phyloP scores from a whole-genome alignment of 2,113 vertebrate species.

The Kryptolebias marmoratus region DNA sequence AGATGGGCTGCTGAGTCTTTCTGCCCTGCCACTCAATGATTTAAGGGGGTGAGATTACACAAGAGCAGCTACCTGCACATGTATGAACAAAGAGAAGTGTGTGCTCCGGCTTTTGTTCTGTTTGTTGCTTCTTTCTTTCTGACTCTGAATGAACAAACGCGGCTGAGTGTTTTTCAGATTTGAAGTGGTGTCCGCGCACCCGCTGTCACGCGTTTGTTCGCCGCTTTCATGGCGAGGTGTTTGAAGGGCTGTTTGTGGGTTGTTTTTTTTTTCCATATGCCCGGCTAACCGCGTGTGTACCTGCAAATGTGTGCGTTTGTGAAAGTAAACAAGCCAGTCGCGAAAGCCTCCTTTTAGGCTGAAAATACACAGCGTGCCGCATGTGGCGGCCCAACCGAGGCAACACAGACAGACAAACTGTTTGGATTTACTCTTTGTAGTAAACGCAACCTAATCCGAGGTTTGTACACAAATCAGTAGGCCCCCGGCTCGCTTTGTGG shows the following conservation, averaged over 20 bases:
- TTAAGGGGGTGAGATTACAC: conserved; percentile 57
- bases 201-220: conserved; percentile 4
- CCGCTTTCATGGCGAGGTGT: neutral
- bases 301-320: conserved; percentile 22
- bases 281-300: conserved; percentile 5
- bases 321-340: conserved; percentile 39
- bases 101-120: neutral
- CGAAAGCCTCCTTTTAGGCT: conserved; percentile 33
- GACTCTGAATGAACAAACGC: neutral
- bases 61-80: conserved; percentile 30
- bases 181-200: neutral
- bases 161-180: conserved; percentile 12
- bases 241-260: conserved; percentile 17
- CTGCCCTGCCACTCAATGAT: conserved; percentile 63
- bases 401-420: conserved; percentile 24
- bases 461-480: conserved; percentile 34
- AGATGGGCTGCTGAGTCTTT: conserved; percentile 63
- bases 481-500: conserved; percentile 1
- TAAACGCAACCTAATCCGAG: conserved; percentile 17
- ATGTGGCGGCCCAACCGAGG: conserved; percentile 26
- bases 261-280: neutral
- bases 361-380: conserved; percentile 26
- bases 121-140: neutral
- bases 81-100: neutral
- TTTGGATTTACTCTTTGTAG: conserved; percentile 46